phyloP scores from a whole-genome alignment of 2,888 invertebrate species.

The Caenorhabditis wallacei region DNA sequence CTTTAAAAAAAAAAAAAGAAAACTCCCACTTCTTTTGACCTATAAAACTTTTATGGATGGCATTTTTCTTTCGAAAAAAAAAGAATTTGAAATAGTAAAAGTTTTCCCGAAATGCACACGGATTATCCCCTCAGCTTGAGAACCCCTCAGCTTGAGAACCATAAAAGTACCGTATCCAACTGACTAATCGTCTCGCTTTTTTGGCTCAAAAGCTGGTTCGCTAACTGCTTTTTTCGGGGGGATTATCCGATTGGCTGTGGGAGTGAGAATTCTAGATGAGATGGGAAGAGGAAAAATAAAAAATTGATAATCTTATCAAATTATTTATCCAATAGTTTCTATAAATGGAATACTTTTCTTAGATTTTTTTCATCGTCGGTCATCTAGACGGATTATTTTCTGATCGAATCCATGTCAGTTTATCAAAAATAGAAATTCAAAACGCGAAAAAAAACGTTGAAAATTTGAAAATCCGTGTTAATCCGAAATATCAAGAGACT shows the following conservation, averaged over 20 bases:
- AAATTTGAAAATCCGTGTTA: slow-evolving; percentile 19
- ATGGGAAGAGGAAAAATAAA: neutral
- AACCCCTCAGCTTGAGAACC: neutral
- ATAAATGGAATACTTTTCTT: slow-evolving; percentile 18
- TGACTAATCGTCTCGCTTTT: slow-evolving; percentile 9
- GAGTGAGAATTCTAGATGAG: slow-evolving; percentile 5
- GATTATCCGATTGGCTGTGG: slow-evolving; percentile 6
- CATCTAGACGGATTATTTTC: slow-evolving; percentile 18
- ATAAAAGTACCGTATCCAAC: slow-evolving; percentile 42
- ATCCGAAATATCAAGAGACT: neutral
- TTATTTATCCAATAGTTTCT: slow-evolving; percentile 8
- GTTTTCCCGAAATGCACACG: slow-evolving; percentile 4
- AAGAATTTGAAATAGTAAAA: slow-evolving; percentile 8
- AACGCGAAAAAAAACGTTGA: slow-evolving; percentile 5
- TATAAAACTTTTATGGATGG: slow-evolving; percentile 41
- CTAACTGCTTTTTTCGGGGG: neutral
- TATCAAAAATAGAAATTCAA: neutral
- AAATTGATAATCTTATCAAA: slow-evolving; percentile 5
- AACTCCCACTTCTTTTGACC: slow-evolving; percentile 33
- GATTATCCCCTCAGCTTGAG: slow-evolving; percentile 13
- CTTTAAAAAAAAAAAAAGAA: no score
- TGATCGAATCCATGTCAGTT: slow-evolving; percentile 8
- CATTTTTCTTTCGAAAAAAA: neutral
- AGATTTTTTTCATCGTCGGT: slow-evolving; percentile 14
- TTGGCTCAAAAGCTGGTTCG: slow-evolving; percentile 10